A percentile compares a stretch with the other conserved stretches of the same genome.
phyloP scores from a whole-genome alignment of 2,113 vertebrate genomes.

The Sebastes fasciatus region DNA sequence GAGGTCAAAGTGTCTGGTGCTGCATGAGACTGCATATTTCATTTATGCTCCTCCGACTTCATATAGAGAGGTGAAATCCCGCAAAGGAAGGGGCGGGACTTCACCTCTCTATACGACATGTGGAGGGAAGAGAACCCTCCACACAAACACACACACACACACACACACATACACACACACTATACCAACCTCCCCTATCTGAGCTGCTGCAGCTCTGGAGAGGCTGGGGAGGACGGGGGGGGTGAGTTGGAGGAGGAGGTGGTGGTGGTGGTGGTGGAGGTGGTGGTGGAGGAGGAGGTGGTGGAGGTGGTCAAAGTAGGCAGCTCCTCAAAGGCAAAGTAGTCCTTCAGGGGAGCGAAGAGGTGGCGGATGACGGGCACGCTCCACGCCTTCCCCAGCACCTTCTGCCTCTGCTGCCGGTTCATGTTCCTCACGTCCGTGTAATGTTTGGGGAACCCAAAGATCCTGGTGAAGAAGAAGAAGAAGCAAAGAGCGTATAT shows the following conservation, averaged over 20 bases:
- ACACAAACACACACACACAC: not conserved
- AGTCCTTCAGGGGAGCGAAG: conserved; percentile 95
- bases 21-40: not conserved
- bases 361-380: conserved; percentile 94
- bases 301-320: not conserved
- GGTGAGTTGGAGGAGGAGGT: not conserved
- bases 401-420: conserved; percentile 89
- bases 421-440: conserved; percentile 90
- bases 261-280: not conserved
- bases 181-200: not conserved
- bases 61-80: too few species aligned
- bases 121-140: not conserved
- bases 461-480: conserved; percentile 85
- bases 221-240: not conserved
- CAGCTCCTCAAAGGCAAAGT: conserved; percentile 92
- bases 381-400: conserved; percentile 92
- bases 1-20: not conserved
- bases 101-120: not conserved
- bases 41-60: not conserved
- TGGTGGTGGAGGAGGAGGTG: not conserved
- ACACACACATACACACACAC: not conserved
- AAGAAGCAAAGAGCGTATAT: too few species aligned
- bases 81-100: too few species aligned
- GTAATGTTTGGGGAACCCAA: conserved; percentile 95
- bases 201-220: conserved; percentile 40